phyloP scores from a whole-genome alignment of 2,888 invertebrate species.

The Heterodera filipjevi region DNA sequence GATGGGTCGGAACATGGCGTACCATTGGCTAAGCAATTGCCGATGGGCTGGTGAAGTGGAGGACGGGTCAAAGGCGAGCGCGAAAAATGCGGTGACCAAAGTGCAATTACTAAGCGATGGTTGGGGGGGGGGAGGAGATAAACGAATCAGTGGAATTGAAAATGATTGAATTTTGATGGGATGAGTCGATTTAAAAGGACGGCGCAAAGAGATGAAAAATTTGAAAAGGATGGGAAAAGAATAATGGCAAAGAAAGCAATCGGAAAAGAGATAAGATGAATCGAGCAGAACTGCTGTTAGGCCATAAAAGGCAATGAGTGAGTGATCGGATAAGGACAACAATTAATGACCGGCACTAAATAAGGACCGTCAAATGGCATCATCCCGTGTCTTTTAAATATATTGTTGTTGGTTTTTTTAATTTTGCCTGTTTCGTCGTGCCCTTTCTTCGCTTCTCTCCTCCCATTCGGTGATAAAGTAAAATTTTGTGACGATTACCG shows the following conservation, averaged over 20 bases:
- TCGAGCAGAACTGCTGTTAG: too few relatives aligned
- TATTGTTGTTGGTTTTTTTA: neutral
- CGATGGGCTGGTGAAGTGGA: neutral
- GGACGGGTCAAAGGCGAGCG: constrained; percentile 9
- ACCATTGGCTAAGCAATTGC: constrained; percentile 9
- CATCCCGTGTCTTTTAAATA: neutral
- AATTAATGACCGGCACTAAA: neutral
- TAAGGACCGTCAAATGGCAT: neutral
- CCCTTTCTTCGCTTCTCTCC: neutral
- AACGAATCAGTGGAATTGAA: too few relatives aligned
- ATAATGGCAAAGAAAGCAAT: too few relatives aligned
- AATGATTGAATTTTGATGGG: too few relatives aligned
- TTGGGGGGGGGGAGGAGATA: neutral
- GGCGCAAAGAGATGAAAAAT: too few relatives aligned
- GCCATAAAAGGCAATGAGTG: too few relatives aligned
- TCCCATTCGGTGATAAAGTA: constrained; percentile 11
- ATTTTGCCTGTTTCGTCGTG: neutral
- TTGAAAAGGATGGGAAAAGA: too few relatives aligned
- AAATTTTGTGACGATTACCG: constrained; percentile 6
- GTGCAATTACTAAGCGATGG: constrained; percentile 17
- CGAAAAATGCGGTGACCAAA: constrained; percentile 30
- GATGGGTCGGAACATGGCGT: constrained; percentile 9
- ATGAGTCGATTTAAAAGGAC: too few relatives aligned
- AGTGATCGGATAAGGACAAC: too few relatives aligned
- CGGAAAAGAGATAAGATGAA: too few relatives aligned